Percentiles rank a stretch among this genome's conserved stretches.
These are phyloP conservation scores for Stratiomys singularior DNA, from an alignment of 2,888 invertebrate genomes.

Conservation along the genomic window DNA sequence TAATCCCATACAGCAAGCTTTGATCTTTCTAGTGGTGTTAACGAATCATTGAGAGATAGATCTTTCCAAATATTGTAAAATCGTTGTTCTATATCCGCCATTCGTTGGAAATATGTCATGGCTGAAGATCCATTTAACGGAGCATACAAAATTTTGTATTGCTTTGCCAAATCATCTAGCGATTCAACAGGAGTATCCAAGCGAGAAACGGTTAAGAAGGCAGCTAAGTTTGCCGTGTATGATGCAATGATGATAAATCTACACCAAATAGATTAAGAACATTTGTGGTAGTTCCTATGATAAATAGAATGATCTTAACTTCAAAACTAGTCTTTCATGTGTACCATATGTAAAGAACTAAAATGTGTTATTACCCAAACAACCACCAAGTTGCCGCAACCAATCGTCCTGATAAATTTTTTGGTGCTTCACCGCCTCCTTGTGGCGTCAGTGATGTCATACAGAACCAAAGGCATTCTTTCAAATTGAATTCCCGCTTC, in stretches of 20 bases:
- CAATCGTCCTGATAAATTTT: constrained; percentile 92
- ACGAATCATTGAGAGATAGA: constrained; percentile 94
- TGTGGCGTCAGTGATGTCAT: constrained; percentile 97
- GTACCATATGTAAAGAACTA: neutral
- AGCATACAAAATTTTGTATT: constrained; percentile 96
- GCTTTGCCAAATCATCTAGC: constrained; percentile 92
- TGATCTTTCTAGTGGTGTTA: constrained; percentile 88
- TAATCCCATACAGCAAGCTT: constrained; percentile 99
- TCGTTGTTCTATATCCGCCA: constrained; percentile 93
- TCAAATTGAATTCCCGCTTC: constrained; percentile 92
- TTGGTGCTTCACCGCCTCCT: constrained; percentile 95
- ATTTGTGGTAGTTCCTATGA: too few relatives aligned
- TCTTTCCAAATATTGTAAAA: constrained; percentile 99
- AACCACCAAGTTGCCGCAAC: constrained; percentile 99
- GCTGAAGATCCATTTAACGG: constrained; percentile 88
- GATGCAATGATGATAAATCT: constrained; percentile 97
- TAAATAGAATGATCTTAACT: too few relatives aligned
- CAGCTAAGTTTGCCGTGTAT: constrained; percentile 97
- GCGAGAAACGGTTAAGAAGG: constrained; percentile 93
- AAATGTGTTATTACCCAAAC: constrained; percentile 81
- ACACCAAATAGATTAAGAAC: constrained; percentile 41
- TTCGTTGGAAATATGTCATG: constrained; percentile 94
- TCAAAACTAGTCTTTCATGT: neutral
- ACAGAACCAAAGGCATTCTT: constrained; percentile 98
- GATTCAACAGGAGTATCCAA: constrained; percentile 93